A percentile compares a stretch with the other conserved stretches of the same genome.
Conservation (phyloP, 2,888 invertebrate genomes). For the Nomada lathburiana region DNA sequence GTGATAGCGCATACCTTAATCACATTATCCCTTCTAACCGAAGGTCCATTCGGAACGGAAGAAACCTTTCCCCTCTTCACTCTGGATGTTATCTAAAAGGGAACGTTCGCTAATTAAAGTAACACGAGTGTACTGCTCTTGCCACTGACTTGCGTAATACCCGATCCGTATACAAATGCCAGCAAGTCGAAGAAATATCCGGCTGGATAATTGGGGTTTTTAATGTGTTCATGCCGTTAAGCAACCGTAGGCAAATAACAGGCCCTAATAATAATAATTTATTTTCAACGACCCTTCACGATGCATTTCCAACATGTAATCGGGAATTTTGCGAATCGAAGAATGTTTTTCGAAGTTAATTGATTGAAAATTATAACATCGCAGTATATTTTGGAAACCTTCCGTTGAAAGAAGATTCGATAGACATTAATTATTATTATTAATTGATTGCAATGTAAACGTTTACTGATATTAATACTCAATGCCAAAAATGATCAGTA, state of each 20-base stretch:
- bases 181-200: constrained; percentile 17
- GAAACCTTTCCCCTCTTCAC: constrained; percentile 12
- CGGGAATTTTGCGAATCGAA: too few relatives aligned
- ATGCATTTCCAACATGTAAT: too few relatives aligned
- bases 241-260: neutral
- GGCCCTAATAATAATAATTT: too few relatives aligned
- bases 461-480: too few relatives aligned
- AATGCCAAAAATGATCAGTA: too few relatives aligned
- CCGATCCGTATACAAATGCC: constrained; percentile 39
- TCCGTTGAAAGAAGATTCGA: too few relatives aligned
- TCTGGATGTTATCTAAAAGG: constrained; percentile 65
- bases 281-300: too few relatives aligned
- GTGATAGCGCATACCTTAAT: constrained; percentile 74
- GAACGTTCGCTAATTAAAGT: constrained; percentile 73
- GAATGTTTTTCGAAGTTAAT: too few relatives aligned
- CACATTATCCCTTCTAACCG: constrained; percentile 63
- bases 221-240: neutral
- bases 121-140: constrained; percentile 49
- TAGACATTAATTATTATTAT: too few relatives aligned
- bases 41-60: constrained; percentile 39
- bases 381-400: too few relatives aligned
- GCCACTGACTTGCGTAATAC: constrained; percentile 29
- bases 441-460: too few relatives aligned
- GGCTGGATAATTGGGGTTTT: constrained; percentile 33
- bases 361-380: too few relatives aligned